Base-by-base conservation (phyloP, 1,140 invertebrate genomes). In the Drosophila sproati region DNA sequence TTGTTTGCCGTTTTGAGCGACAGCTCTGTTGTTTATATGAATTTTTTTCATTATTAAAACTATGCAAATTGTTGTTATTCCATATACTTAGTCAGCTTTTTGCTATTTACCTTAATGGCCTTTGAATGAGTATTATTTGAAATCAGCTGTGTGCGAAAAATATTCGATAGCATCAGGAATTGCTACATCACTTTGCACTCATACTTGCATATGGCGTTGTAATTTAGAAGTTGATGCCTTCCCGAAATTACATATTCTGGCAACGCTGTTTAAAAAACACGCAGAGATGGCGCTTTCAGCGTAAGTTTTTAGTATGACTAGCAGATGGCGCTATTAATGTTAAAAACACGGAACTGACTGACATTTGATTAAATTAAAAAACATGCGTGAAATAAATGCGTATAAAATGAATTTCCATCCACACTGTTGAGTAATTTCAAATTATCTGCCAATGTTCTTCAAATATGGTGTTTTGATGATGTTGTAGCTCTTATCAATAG, bases 61-160 rank as follows among this genome's bases (percentile, higher is more conserved):
- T 5, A 1, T 5, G 20, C 20, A 32, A 41, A n/a, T 10, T 35
- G 29, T 20, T 3, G 4, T 28, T 5, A 0, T 7, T 31, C 4
- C 34, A 4, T 10, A 10, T 32, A 28, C 35, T 7, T 3, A 39
- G 6, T 54, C 0, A 2, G 3, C 7, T 3, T 5, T 31, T 32
- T 28, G 5, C 2, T 2, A 20, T 4, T 3, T 4, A 5, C 2
- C 3, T 10, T 37, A n/a, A 43, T 3, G 2, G 7, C 3, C 0
- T 6, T 29, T 48, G 67, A 31, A 1, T 20, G 3, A 8, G 1
- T 2, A 20, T 20, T 20, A 20, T 63, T 63, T 45, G 3, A 70
- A 51, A 45, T 39, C 67, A 70, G 68, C 59, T 71, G 68, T 34
- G 5, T 54, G 8, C 5, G 2, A 2, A 45, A 55, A 41, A 31